phyloP scores from a whole-genome alignment of 1,140 invertebrate genomes.

The Drepana arcuata region DNA sequence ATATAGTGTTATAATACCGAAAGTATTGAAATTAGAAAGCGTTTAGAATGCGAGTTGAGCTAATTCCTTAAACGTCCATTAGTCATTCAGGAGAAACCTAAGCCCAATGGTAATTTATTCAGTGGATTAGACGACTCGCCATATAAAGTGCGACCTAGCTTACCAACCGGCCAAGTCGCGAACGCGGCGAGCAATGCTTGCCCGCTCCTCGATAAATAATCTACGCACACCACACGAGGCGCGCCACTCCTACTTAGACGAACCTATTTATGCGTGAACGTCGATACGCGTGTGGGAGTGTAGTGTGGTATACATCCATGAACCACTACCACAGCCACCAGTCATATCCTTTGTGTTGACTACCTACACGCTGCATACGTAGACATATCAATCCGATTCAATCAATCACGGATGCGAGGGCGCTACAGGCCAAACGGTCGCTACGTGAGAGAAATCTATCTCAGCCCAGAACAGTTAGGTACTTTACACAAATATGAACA shows the following conservation, averaged over 20 bases:
- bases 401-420: no score
- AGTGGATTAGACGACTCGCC: constrained; percentile 55
- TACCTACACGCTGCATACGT: constrained; percentile 15
- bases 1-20: no score
- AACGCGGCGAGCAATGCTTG: constrained; percentile 22
- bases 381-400: constrained; percentile 18
- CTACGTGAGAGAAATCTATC: no score
- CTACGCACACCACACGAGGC: constrained; percentile 31
- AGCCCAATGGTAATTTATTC: constrained; percentile 47
- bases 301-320: constrained; percentile 12
- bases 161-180: constrained; percentile 16
- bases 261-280: constrained; percentile 6
- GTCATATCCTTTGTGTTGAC: constrained; percentile 21
- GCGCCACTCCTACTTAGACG: constrained; percentile 3
- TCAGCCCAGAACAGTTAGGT: no score
- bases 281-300: constrained; percentile 8
- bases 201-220: constrained; percentile 50
- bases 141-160: constrained; percentile 55
- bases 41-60: constrained; percentile 30
- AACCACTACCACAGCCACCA: background rate
- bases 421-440: no score
- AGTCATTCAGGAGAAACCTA: constrained; percentile 59
- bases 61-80: constrained; percentile 39
- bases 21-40: constrained; percentile 30
- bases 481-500: no score